Conservation (phyloP, 2,113 vertebrate genomes). For the Sorex araneus region DNA sequence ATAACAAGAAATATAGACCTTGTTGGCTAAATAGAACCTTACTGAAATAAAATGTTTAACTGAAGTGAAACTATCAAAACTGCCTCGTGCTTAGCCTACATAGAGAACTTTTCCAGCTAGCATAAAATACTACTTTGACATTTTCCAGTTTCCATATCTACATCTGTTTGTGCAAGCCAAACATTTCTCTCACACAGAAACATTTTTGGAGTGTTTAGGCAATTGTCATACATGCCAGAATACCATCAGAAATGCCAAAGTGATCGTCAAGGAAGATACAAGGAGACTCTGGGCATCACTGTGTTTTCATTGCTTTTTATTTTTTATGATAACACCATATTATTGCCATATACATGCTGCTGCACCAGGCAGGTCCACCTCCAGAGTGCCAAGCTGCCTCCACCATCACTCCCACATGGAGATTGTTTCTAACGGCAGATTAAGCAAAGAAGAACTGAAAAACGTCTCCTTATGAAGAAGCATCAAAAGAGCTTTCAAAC, state of each 20-base stretch:
- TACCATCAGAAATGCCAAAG: background rate
- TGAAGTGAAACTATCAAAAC: background rate
- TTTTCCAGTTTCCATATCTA: background rate
- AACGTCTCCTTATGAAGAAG: background rate
- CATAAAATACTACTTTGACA: background rate
- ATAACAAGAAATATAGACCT: background rate
- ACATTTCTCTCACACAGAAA: background rate
- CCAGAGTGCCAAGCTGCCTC: too few relatives aligned
- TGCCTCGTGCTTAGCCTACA: background rate
- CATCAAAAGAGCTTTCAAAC: slow-evolving; percentile 43
- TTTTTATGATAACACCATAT: too few relatives aligned
- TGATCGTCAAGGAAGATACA: background rate
- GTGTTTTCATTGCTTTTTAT: too few relatives aligned
- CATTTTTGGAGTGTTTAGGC: background rate
- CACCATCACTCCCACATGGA: too few relatives aligned
- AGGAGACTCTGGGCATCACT: background rate
- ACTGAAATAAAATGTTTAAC: slow-evolving; percentile 30
- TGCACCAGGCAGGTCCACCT: too few relatives aligned
- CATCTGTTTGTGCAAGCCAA: background rate
- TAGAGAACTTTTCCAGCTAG: background rate
- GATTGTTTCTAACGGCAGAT: background rate
- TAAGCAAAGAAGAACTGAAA: background rate
- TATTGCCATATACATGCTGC: too few relatives aligned
- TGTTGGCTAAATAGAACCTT: background rate
- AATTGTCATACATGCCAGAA: background rate